phyloP scores from a whole-genome alignment of 1,140 invertebrate species.

The Odontomachus brunneus region DNA sequence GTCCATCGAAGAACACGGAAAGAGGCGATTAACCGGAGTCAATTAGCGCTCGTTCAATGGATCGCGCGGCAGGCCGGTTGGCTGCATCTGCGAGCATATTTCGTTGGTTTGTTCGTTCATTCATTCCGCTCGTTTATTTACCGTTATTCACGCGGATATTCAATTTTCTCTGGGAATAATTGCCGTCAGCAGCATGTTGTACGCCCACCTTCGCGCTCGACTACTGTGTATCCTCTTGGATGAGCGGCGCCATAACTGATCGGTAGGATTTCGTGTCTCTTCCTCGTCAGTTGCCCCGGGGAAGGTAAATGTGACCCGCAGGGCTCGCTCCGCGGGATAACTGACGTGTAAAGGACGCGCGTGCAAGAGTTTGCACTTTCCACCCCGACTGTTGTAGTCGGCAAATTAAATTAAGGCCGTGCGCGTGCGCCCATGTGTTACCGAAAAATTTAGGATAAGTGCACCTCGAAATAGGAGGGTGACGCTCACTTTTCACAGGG shows the following conservation, averaged over 20 bases:
- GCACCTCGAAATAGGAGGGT: neutral
- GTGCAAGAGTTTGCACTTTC: slow-evolving; percentile 49
- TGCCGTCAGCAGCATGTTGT: slow-evolving; percentile 48
- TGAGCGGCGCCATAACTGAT: slow-evolving; percentile 18
- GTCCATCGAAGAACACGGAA: neutral
- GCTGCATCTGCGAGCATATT: neutral
- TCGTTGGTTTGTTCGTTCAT: neutral
- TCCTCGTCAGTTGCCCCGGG: slow-evolving; percentile 10
- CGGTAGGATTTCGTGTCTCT: slow-evolving; percentile 31
- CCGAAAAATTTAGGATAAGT: slow-evolving; percentile 24
- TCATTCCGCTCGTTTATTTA: slow-evolving; percentile 41
- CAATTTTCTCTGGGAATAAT: slow-evolving; percentile 62
- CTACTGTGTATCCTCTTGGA: neutral
- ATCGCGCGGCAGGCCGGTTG: neutral
- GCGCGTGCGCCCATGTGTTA: neutral
- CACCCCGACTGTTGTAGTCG: neutral
- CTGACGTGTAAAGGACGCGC: slow-evolving; percentile 40
- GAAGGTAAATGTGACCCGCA: neutral
- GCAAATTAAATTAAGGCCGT: slow-evolving; percentile 45
- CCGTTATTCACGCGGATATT: slow-evolving; percentile 68
- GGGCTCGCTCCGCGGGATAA: neutral
- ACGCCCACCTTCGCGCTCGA: neutral
- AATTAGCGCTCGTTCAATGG: slow-evolving; percentile 66
- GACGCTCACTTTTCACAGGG: neutral
- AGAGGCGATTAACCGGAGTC: slow-evolving; percentile 55